phyloP scores from a whole-genome alignment of 2,888 invertebrate genomes.

The Lasioglossum leucozonium region DNA sequence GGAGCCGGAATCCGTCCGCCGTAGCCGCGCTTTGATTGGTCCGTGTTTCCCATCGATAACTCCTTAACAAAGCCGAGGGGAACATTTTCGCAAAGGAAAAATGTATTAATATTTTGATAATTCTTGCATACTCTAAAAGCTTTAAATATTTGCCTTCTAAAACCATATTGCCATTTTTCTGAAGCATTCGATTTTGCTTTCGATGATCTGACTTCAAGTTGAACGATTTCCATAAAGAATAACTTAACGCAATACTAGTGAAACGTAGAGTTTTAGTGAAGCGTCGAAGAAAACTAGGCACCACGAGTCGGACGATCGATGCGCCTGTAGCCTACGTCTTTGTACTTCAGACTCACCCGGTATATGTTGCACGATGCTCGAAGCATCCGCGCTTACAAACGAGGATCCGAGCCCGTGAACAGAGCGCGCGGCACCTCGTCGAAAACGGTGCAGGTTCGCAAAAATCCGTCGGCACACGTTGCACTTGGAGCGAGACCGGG shows the following conservation, averaged over 20 bases:
- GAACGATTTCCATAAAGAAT: too few species aligned
- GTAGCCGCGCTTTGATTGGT: too few species aligned
- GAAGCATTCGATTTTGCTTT: too few species aligned
- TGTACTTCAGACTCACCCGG: slow-evolving; percentile 2
- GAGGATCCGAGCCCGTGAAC: not conserved
- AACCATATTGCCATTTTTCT: too few species aligned
- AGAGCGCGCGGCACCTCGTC: not conserved
- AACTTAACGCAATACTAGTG: not conserved
- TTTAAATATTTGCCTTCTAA: too few species aligned
- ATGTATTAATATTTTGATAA: too few species aligned
- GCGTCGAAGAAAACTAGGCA: not conserved
- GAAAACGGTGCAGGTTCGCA: not conserved
- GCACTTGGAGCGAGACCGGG: not conserved
- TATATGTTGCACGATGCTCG: not conserved
- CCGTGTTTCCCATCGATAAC: too few species aligned
- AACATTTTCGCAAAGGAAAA: too few species aligned
- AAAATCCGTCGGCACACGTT: not conserved
- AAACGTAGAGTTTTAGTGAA: not conserved
- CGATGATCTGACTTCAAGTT: too few species aligned
- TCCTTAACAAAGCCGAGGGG: too few species aligned
- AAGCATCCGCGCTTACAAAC: not conserved
- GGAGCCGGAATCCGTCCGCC: too few species aligned
- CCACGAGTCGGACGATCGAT: not conserved
- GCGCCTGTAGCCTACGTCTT: not conserved
- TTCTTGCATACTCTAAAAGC: too few species aligned